Conservation (phyloP, 2,888 invertebrate genomes). For the Pseudococcus jackbeardsleyi region DNA sequence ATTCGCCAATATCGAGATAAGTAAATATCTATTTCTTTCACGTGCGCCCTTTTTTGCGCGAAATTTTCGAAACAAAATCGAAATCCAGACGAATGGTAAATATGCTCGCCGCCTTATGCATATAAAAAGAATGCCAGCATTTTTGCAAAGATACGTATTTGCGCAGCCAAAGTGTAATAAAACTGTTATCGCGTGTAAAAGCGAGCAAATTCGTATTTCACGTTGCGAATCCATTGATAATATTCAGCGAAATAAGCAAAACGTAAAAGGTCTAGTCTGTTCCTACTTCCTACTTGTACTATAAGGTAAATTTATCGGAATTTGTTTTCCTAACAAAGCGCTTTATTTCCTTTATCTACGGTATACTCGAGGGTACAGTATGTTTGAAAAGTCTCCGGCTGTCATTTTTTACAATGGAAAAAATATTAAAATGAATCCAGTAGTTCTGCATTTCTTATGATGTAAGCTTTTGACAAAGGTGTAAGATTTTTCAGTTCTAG, state of each 20-base stretch:
- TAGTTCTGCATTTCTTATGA: too few species aligned
- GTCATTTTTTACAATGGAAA: too few species aligned
- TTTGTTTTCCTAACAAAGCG: constrained; percentile 39
- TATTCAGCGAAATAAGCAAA: constrained; percentile 39
- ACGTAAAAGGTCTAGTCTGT: constrained; percentile 17
- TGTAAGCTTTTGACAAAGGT: too few species aligned
- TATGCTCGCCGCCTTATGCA: too few species aligned
- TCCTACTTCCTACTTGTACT: neutral
- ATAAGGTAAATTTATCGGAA: constrained; percentile 19
- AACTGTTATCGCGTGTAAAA: neutral
- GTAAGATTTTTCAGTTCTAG: too few species aligned
- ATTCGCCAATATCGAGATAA: too few species aligned
- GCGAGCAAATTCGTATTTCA: neutral
- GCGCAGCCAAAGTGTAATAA: constrained; percentile 2
- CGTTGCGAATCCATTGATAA: constrained; percentile 29
- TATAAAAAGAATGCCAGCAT: neutral
- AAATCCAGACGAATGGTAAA: too few species aligned
- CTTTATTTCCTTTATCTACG: constrained; percentile 40
- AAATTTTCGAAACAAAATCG: too few species aligned
- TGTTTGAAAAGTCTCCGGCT: too few species aligned
- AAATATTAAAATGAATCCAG: too few species aligned
- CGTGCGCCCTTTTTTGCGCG: too few species aligned
- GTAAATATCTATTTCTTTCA: too few species aligned
- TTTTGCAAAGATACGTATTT: neutral
- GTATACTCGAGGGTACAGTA: neutral